phyloP scores from a whole-genome alignment of 2,113 vertebrate genomes.

The Neopipo cinnamomea region DNA sequence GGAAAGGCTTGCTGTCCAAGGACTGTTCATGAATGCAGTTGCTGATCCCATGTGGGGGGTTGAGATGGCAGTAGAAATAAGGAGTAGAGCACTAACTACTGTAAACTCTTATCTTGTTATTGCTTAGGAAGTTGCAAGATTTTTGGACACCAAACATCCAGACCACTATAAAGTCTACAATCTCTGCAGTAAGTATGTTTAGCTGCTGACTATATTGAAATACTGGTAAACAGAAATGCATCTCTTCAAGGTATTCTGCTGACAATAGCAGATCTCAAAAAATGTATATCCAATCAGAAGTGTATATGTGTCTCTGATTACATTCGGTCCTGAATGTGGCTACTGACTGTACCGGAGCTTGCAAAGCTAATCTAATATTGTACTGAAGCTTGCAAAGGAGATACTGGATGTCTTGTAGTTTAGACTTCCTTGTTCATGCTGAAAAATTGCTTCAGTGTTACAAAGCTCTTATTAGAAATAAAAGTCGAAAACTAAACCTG shows the following conservation, averaged over 20 bases:
- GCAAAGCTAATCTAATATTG: neutral
- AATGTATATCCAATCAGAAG: neutral
- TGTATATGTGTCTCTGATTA: neutral
- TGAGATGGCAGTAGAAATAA: neutral
- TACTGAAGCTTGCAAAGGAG: neutral
- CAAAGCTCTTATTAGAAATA: neutral
- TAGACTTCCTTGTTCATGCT: neutral
- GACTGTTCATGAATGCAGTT: neutral
- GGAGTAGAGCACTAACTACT: neutral
- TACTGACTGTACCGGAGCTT: neutral
- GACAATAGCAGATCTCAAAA: neutral
- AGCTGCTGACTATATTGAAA: neutral
- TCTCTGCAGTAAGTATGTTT: slow-evolving; percentile 89
- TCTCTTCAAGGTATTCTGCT: neutral
- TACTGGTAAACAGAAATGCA: neutral
- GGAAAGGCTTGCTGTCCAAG: neutral
- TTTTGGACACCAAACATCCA: slow-evolving; percentile 90
- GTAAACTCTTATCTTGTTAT: neutral
- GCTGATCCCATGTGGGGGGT: neutral
- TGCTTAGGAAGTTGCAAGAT: slow-evolving; percentile 88
- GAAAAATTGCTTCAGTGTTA: neutral
- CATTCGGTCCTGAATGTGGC: neutral
- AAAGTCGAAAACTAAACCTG: neutral
- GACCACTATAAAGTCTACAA: slow-evolving; percentile 94
- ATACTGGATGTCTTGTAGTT: neutral